A percentile compares a stretch with the other conserved stretches of the same genome.
Evolutionary conservation across 2,113 vertebrate genomes (phyloP).

Genomic region (Ariopsis seemanni): DNA sequence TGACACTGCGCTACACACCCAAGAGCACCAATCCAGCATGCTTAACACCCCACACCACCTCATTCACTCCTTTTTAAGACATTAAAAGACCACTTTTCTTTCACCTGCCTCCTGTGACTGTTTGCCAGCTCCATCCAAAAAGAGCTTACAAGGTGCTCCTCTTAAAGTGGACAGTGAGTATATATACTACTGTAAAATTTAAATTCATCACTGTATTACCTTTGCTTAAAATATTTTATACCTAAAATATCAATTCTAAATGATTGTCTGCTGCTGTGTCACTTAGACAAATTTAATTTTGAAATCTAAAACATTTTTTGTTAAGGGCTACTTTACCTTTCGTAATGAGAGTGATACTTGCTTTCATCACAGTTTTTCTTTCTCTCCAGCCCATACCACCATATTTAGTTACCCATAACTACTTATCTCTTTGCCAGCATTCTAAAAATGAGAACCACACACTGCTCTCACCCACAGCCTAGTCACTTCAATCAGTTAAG

Average conservation of each 20-base stretch:
- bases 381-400: neutral
- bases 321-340: neutral
- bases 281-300: neutral
- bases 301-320: neutral
- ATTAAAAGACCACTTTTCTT: too few relatives aligned
- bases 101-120: too few relatives aligned
- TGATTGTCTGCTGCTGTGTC: neutral
- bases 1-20: too few relatives aligned
- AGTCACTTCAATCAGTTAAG: conserved; percentile 32
- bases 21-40: too few relatives aligned
- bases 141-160: neutral
- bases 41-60: too few relatives aligned
- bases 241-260: neutral
- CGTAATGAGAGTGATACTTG: neutral
- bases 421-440: conserved; percentile 11
- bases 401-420: conserved; percentile 17
- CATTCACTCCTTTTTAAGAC: too few relatives aligned
- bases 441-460: neutral
- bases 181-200: neutral
- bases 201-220: neutral
- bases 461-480: conserved; percentile 12
- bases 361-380: neutral
- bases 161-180: neutral
- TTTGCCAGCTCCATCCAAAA: too few relatives aligned
- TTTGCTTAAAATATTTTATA: neutral